Percentiles rank a stretch among this genome's conserved stretches.
Conservation (phyloP, 2,113 vertebrate genomes). For the Xiphorhynchus elegans region DNA sequence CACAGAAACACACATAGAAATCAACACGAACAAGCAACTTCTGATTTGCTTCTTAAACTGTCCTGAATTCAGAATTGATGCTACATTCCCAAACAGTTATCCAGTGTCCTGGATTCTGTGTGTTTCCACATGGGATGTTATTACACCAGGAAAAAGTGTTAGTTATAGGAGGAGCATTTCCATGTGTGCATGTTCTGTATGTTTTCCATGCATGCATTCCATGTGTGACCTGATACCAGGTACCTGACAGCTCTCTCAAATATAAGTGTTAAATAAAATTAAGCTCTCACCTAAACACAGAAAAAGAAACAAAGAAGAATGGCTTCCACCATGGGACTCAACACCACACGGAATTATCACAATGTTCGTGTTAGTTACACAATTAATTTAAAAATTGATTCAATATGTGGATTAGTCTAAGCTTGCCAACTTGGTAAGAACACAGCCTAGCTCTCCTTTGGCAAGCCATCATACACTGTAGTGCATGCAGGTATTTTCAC, state of each 20-base stretch:
- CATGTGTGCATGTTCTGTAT: not conserved
- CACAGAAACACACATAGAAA: not conserved
- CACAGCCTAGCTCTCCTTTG: not conserved
- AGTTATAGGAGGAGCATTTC: not conserved
- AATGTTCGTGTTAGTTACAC: not conserved
- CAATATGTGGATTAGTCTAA: not conserved
- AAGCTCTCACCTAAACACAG: not conserved
- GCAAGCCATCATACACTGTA: not conserved
- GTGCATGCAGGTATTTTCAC: slow-evolving; percentile 29
- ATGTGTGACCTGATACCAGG: not conserved
- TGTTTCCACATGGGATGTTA: not conserved
- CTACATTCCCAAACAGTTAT: not conserved
- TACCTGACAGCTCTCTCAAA: not conserved
- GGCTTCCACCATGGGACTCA: not conserved
- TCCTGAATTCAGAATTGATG: not conserved
- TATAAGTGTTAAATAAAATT: not conserved
- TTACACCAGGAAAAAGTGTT: not conserved
- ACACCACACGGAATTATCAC: not conserved
- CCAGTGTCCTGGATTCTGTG: not conserved
- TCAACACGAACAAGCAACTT: not conserved
- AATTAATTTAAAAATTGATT: not conserved
- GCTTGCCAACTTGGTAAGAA: not conserved
- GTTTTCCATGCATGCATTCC: not conserved
- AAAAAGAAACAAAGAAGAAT: not conserved
- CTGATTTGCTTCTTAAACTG: not conserved